Base-by-base conservation (phyloP, 2,113 vertebrate species). In the Eupsittula cactorum region DNA sequence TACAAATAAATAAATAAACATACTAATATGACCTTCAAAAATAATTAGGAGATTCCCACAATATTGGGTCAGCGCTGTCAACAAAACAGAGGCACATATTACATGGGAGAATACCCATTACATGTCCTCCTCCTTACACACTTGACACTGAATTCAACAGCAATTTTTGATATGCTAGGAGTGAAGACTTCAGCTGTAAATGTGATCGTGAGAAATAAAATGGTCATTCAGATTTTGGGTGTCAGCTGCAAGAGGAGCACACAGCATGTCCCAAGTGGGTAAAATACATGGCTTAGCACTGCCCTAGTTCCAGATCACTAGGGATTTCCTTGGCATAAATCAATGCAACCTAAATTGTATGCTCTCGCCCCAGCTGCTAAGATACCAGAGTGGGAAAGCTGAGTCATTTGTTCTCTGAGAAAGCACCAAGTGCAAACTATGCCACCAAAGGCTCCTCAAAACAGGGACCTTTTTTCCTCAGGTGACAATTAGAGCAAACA, bases 261-360 rank as follows among this genome's bases (percentile, higher is more conserved):
- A 8, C 24, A 42, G 91, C 0, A 1, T 7, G 13, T 65, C 87
- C 62, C 79, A 4, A 11, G 76, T 73, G 44, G 74, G 39, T 84
- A 67, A 93, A 92, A 74, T 8, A 19, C 68, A 44, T 0, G 23
- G 76, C 41, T 95, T 78, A 84, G 83, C 41, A 25, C 81, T 84
- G 83, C 69, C 83, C 89, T 71, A 57, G 33, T 73, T 95, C 65
- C 46, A 65, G 16, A 79, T 87, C 88, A 78, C 47, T 28, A 78
- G 89, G 73, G 91, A 93, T 92, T 95, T 93, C 65, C 62, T 84
- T 5, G 5, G 73, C 60, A 70, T 27, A 92, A 93, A 86, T 92
- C 86, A 92, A 81, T 89, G 80, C 50, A 50, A 63, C 55, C 53
- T 18, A 12, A 85, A 39, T 1, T 31, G 33, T 3, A 3, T 2